Conservation (phyloP, 2,797 vertebrate species). For the Eupleurogrammus muticus region DNA sequence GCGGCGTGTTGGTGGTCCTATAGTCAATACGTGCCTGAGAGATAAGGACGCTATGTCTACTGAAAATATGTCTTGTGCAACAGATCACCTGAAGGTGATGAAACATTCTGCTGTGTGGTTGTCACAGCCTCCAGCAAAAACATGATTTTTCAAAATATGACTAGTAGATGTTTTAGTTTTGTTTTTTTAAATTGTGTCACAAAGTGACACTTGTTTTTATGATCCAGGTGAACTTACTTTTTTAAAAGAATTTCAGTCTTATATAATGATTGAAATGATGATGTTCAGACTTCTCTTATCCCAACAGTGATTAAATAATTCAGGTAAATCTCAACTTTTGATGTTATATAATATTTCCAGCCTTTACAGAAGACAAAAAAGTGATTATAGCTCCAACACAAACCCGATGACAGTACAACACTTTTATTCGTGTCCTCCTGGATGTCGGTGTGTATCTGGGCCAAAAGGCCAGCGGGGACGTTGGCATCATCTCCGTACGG, state of each 20-base stretch:
- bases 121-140: not conserved
- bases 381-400: not conserved
- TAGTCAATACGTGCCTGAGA: not conserved
- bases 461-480: slow-evolving; percentile 60
- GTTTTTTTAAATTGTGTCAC: no score
- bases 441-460: slow-evolving; percentile 57
- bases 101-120: not conserved
- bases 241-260: not conserved
- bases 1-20: not conserved
- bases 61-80: slow-evolving; percentile 20
- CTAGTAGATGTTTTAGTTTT: not conserved
- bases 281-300: not conserved
- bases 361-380: not conserved
- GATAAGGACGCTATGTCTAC: slow-evolving; percentile 25
- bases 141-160: not conserved
- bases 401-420: not conserved
- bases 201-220: not conserved
- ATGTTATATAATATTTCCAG: not conserved
- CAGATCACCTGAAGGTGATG: slow-evolving; percentile 26
- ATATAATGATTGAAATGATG: not conserved
- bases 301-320: not conserved
- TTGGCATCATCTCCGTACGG: slow-evolving; percentile 44
- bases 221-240: not conserved
- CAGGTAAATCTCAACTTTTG: not conserved
- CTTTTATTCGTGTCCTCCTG: slow-evolving; percentile 17